Base-by-base conservation (phyloP, 2,888 invertebrate species). In the Nomada lathburiana region DNA sequence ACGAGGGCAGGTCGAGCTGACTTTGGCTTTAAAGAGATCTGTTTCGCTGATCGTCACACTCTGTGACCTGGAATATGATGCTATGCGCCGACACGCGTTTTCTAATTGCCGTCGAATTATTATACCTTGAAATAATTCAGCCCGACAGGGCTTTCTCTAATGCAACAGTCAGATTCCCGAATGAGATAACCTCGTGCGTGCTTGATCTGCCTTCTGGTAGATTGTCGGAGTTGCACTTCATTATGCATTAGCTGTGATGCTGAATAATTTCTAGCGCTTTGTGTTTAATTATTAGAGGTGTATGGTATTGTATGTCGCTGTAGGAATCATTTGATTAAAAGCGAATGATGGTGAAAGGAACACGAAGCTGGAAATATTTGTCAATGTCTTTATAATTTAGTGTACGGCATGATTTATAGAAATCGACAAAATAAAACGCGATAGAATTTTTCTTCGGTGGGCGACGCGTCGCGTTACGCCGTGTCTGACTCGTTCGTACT, bases 1-100 rank as follows among this genome's bases (percentile, higher is more conserved):
- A 71, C 73, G 73, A 73, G 65, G 62, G 71, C 36, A 5, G 76
- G 80, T 68, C 84, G 83, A 75, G 84, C 70, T 80, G 70, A 80
- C 72, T 67, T 77, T 71, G 16, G 20, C 64, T 23, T 59, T 53
- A 52, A 26, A 59, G 76, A 65, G 65, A 72, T 64, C 55, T 42
- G 62, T 79, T 76, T 68, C 62, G 71, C 62, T 69, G 83, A 83
- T 82, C 68, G 74, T 70, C 69, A n/a, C 67, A n/a, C 29, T 20
- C 29, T n/a, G 2, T 13, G 23, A 67, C 65, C 36, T 11, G 18
- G 23, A 59, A 13, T 13, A 29, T 26, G 42, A 11, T 72, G 53
- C 55, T 65, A 65, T 23, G 55, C 59, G n/a, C 16, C n/a, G 57
- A 71, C 47, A 59, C 53, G 50, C n/a, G 68, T 53, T 63, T 68